These are phyloP conservation scores for Paracyclopina nana DNA, from an alignment of 1,140 invertebrate genomes.

Conservation along the genomic window DNA sequence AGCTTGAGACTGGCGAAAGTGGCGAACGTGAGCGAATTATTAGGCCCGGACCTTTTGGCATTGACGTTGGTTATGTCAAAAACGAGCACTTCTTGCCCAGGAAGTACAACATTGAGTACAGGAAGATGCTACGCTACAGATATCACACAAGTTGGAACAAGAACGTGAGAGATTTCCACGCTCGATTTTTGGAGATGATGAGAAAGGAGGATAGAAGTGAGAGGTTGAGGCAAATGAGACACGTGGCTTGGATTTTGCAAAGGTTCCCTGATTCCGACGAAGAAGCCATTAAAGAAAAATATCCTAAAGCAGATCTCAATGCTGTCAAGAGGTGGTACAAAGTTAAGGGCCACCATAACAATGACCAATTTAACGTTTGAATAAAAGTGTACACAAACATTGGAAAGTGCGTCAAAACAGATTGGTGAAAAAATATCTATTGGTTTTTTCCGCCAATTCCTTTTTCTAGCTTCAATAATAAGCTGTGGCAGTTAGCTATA, in stretches of 20 bases:
- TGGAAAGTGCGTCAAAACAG: too few species aligned
- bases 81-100: constrained; percentile 17
- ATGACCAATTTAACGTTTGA: too few species aligned
- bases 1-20: constrained; percentile 68
- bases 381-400: too few species aligned
- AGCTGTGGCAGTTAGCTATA: too few species aligned
- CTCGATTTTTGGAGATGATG: constrained; percentile 41
- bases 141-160: constrained; percentile 27
- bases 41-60: constrained; percentile 26
- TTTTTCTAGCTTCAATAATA: too few species aligned
- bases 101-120: constrained; percentile 17
- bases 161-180: constrained; percentile 37
- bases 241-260: constrained; percentile 36
- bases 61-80: constrained; percentile 10
- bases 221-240: constrained; percentile 29
- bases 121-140: constrained; percentile 29
- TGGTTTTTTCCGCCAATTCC: too few species aligned
- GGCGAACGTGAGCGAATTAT: constrained; percentile 43
- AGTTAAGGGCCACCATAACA: too few species aligned
- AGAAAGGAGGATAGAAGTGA: constrained; percentile 34
- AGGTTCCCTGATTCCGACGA: constrained; percentile 53
- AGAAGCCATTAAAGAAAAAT: constrained; percentile 44
- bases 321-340: too few species aligned
- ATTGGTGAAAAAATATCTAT: too few species aligned
- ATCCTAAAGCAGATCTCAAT: constrained; percentile 56